Percentiles rank a stretch among this genome's conserved stretches.
Evolutionary conservation across 2,113 vertebrate genomes (phyloP).

Genomic region (Zosterops borbonicus): DNA sequence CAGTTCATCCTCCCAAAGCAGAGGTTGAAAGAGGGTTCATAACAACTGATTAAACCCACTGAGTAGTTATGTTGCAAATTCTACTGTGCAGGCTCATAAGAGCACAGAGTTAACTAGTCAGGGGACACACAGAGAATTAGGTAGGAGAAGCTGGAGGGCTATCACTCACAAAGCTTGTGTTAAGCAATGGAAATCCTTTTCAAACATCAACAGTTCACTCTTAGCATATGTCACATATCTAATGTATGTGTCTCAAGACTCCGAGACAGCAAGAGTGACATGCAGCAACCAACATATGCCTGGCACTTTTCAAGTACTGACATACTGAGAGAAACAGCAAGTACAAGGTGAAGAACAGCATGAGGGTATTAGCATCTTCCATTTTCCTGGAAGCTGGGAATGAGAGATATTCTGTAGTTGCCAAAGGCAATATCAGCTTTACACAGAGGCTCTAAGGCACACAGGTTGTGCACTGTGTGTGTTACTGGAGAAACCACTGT

Average conservation of each 20-base stretch:
- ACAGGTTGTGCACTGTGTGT: not conserved
- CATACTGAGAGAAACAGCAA: constrained; percentile 65
- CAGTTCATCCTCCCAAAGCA: not conserved
- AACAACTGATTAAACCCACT: constrained; percentile 30
- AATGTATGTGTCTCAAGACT: constrained; percentile 72
- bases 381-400: constrained; percentile 53
- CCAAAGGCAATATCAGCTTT: constrained; percentile 55
- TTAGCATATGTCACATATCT: constrained; percentile 71
- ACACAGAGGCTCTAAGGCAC: not conserved
- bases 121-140: constrained; percentile 54
- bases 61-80: constrained; percentile 16
- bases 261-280: constrained; percentile 68
- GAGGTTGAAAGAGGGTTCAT: not conserved
- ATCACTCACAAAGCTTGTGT: constrained; percentile 52
- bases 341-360: constrained; percentile 69
- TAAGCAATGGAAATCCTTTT: constrained; percentile 67
- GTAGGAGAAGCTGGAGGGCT: constrained; percentile 67
- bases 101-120: constrained; percentile 41
- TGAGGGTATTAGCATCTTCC: constrained; percentile 66
- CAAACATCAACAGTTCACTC: constrained; percentile 69
- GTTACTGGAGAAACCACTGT: not conserved
- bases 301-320: constrained; percentile 63
- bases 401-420: constrained; percentile 41
- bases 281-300: constrained; percentile 65
- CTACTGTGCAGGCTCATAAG: not conserved